phyloP scores from a whole-genome alignment of 2,797 vertebrate genomes.

The Lithobates sylvaticus region DNA sequence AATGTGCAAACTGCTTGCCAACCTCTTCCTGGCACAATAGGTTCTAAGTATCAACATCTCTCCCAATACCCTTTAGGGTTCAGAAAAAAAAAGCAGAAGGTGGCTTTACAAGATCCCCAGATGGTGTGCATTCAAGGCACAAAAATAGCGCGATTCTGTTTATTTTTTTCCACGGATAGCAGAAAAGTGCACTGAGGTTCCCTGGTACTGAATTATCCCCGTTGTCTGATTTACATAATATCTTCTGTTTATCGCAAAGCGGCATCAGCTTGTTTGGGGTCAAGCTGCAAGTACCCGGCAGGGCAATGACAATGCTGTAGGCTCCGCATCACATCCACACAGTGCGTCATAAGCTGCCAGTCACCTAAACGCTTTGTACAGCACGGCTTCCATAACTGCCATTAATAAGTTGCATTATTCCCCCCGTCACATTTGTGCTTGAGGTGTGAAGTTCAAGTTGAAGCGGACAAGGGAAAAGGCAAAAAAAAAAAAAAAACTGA shows the following conservation, averaged over 20 bases:
- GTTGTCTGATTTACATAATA: background rate
- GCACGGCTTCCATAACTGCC: conserved; percentile 5
- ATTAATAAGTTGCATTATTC: conserved; percentile 7
- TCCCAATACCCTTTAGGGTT: background rate
- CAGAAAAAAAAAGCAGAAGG: background rate
- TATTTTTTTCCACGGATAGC: background rate
- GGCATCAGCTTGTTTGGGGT: background rate
- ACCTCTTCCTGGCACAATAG: background rate
- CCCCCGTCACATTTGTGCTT: background rate
- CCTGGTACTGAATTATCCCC: background rate
- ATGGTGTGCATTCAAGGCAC: background rate
- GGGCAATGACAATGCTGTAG: background rate
- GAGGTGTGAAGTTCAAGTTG: conserved; percentile 30
- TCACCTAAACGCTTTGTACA: background rate
- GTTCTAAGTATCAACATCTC: background rate
- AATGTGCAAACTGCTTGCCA: background rate
- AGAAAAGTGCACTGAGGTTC: background rate
- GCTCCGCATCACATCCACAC: background rate
- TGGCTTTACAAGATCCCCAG: background rate
- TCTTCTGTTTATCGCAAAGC: background rate
- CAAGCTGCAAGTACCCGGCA: background rate
- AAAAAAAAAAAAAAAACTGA: background rate
- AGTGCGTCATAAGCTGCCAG: conserved; percentile 16
- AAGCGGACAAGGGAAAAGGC: background rate
- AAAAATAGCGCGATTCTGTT: background rate